phyloP scores from a whole-genome alignment of 2,888 invertebrate species.

The Saturnia pavonia region DNA sequence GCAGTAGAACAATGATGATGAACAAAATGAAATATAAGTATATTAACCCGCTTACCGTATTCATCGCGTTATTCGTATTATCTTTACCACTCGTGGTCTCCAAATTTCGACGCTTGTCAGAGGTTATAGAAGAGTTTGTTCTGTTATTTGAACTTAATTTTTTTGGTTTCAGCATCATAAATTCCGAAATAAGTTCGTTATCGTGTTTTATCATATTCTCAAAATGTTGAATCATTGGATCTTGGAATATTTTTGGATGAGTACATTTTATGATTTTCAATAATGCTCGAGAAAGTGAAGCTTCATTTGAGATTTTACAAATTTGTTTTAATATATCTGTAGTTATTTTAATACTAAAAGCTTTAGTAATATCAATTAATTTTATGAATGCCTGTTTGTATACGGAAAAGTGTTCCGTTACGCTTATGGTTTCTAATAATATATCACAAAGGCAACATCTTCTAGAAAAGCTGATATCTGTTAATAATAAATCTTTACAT shows the following conservation, averaged over 20 bases:
- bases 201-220: constrained; percentile 10
- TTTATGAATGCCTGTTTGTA: constrained; percentile 7
- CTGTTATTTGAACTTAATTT: neutral
- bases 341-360: constrained; percentile 1
- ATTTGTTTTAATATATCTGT: constrained; percentile 9
- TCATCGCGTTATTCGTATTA: neutral
- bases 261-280: neutral
- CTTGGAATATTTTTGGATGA: neutral
- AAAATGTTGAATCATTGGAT: constrained; percentile 7
- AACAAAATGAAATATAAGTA: neutral
- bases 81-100: too few relatives aligned
- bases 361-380: constrained; percentile 3
- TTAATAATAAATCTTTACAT: constrained; percentile 13
- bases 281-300: constrained; percentile 5
- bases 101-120: too few relatives aligned
- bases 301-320: neutral
- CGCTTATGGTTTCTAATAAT: neutral
- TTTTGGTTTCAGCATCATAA: neutral
- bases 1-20: too few relatives aligned
- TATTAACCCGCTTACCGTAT: neutral
- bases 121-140: neutral
- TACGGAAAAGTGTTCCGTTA: neutral
- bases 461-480: neutral
- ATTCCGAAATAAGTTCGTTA: neutral
- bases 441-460: neutral